These are phyloP conservation scores for Eufriesea mexicana DNA, from an alignment of 1,140 invertebrate species.

Conservation along the genomic window DNA sequence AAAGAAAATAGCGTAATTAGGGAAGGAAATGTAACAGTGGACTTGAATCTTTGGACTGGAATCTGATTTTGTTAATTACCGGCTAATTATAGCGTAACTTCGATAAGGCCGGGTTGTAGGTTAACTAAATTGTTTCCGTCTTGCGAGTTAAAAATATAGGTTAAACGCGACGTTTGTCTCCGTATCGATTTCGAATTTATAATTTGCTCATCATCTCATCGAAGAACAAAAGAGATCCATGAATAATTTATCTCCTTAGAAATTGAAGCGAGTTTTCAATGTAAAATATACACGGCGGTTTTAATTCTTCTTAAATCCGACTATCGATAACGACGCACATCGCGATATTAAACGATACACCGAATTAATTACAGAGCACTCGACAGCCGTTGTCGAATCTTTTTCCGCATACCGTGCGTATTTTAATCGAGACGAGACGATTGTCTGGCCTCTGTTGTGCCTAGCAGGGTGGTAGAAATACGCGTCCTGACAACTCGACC, in stretches of 20 bases:
- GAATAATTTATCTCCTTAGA: background rate
- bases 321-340: background rate
- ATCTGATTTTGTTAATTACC: background rate
- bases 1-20: background rate
- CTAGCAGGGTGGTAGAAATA: conserved; percentile 30
- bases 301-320: background rate
- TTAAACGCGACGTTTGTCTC: too few relatives aligned
- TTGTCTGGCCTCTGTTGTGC: conserved; percentile 7
- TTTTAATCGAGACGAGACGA: conserved; percentile 34
- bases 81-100: background rate
- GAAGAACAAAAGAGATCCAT: fast-evolving
- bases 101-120: background rate
- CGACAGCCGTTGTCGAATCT: background rate
- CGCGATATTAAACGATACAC: background rate
- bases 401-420: conserved; percentile 38
- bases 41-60: background rate
- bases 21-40: too few relatives aligned
- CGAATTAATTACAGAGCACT: background rate
- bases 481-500: conserved; percentile 39
- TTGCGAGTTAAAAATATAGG: background rate
- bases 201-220: too few relatives aligned
- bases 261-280: background rate
- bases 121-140: background rate
- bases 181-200: background rate
- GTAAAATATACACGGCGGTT: background rate